Evolutionary conservation across 2,888 invertebrate species (phyloP), one percentile per base, ranked within the genome.

Genomic region (Amphipoea oculea): DNA sequence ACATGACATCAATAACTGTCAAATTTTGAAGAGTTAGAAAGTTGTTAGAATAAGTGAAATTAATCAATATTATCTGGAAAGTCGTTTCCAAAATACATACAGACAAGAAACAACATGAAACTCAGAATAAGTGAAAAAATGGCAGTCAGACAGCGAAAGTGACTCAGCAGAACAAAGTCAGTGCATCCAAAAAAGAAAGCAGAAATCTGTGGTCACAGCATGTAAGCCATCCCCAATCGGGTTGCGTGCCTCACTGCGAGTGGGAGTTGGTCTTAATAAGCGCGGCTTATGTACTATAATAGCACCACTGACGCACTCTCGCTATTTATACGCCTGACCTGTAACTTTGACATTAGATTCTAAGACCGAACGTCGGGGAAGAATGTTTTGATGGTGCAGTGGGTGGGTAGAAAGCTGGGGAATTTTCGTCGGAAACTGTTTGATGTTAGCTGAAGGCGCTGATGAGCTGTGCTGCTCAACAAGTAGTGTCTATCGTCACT

Each of bases 191-290:
- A 82, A 84, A 84, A 74, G 83, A 84, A 86, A 82, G 73, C 42
- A n/a, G 73, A 57, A n/a, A 65, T 78, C 70, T 63, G 60, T 73
- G 40, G 5, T 6, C 12, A 5, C 73, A 77, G 78, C 95, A 95
- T 96, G 94, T 95, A 91, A 92, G 68, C 91, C 92, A 4, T 60
- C 82, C 78, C 81, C 91, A 89, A 92, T 57, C 78, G 70, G 76
- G 90, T 95, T 96, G 96, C 96, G 96, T 96, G 96, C 94, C 89
- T 91, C 90, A 87, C 90, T 89, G 88, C 93, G 94, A 95, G 96
- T 95, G 95, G 95, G 96, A 96, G 96, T 94, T 94, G 91, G 92
- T 95, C 96, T 96, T 96, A 96, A 96, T 96, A 96, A 96, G 95
- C 95, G 91, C 93, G 86, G 84, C 94, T 95, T 95, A 94, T 93